Evolutionary conservation across 2,113 vertebrate species (phyloP), one percentile per base, ranked within the genome.

Genomic region (Uropsilus gracilis): DNA sequence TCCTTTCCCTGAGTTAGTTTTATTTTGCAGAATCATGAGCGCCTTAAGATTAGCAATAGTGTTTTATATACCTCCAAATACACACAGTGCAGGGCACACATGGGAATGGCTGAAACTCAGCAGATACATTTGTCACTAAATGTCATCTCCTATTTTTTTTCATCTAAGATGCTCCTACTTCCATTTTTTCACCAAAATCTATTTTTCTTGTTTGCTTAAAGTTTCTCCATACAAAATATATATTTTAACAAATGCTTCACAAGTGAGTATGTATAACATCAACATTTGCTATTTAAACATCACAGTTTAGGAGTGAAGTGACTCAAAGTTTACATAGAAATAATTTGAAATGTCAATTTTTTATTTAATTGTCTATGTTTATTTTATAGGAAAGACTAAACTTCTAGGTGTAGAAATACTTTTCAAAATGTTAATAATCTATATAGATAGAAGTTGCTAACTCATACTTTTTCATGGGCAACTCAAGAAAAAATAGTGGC

Each of bases 301-400:
- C 48, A 85, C 39, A 69, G 17, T 85, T 87, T 30, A 18, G 20
- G 24, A 72, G 37, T 50, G 46, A 91, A 93, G 90, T 87, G 88
- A 92, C 68, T 94, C 73, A 81, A 18, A 66, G 48, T 81, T 50
- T 82, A 63, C 71, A 61, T 57, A 82, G 55, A 78, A 69, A 42
- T 77, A 37, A 59, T 53, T 73, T 64, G 42, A 76, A 16, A 94
- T 59, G 66, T 44, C 78, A 11, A 73, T 88, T 92, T 87, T 88
- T 20, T 61, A 81, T 53, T 90, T 77, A 48, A 86, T 42, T 90
- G 50, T 83, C 32, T 91, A 10, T 13, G 80, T 46, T 95, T 94
- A 92, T 48, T 48, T 53, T 53, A 20, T 53, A 91, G 82, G 17
- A 69, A 76, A 85, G 42, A 8, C 14, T 2, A 63, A 39, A 71